These are phyloP conservation scores for Didymodactylos carnosus DNA, from an alignment of 2,888 invertebrate species.

Conservation along the genomic window DNA sequence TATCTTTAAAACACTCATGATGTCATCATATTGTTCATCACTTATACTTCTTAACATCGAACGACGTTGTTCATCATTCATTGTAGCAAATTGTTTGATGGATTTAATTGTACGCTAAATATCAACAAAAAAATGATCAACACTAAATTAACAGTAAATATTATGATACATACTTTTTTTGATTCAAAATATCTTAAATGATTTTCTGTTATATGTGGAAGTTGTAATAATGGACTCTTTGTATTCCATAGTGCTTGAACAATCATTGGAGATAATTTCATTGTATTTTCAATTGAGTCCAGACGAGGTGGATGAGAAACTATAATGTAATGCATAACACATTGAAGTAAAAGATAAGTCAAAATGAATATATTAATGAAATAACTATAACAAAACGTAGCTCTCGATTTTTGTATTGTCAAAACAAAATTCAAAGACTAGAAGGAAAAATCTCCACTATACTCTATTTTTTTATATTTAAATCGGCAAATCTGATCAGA, in stretches of 20 bases:
- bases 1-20: constrained; percentile 67
- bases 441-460: no score
- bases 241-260: constrained; percentile 89
- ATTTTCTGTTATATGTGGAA: constrained; percentile 77
- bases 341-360: no score
- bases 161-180: constrained; percentile 53
- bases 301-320: constrained; percentile 37
- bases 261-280: constrained; percentile 88
- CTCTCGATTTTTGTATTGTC: no score
- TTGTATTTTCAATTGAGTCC: constrained; percentile 85
- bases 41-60: constrained; percentile 58
- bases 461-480: no score
- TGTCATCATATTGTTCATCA: constrained; percentile 56
- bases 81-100: constrained; percentile 60
- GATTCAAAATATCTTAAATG: constrained; percentile 40
- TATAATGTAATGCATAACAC: no score
- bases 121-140: neutral
- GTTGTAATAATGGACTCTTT: constrained; percentile 73
- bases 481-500: no score
- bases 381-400: no score
- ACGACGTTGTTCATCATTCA: constrained; percentile 70
- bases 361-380: no score
- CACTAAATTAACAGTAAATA: no score
- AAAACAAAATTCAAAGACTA: no score
- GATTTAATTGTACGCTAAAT: constrained; percentile 45